Conservation (phyloP, 2,888 invertebrate species). For the Congeria kusceri region DNA sequence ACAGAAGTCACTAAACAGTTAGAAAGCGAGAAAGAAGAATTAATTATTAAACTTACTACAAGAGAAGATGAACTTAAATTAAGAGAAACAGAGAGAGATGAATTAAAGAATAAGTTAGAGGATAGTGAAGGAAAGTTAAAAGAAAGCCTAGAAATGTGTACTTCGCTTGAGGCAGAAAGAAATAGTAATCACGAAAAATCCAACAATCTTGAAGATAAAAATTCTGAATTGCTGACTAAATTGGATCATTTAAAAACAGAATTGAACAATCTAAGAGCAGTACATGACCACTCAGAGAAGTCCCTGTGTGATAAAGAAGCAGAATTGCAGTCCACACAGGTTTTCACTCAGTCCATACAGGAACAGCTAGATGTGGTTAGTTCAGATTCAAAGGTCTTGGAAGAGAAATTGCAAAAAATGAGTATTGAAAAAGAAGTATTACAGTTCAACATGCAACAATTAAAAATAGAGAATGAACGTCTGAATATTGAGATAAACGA, state of each 20-base stretch:
- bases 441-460: slow-evolving; percentile 46
- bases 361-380: slow-evolving; percentile 58
- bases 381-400: slow-evolving; percentile 45
- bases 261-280: slow-evolving; percentile 27
- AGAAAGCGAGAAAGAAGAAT: background rate
- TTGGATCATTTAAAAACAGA: slow-evolving; percentile 39
- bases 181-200: slow-evolving; percentile 6
- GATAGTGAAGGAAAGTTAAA: slow-evolving; percentile 11
- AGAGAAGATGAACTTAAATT: slow-evolving; percentile 13
- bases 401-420: slow-evolving; percentile 47
- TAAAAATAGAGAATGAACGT: slow-evolving; percentile 50
- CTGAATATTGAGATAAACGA: slow-evolving; percentile 43
- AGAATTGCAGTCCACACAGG: slow-evolving; percentile 62
- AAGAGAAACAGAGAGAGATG: slow-evolving; percentile 21
- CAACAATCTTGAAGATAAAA: slow-evolving; percentile 39
- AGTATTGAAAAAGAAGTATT: slow-evolving; percentile 53
- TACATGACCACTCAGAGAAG: slow-evolving; percentile 35
- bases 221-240: slow-evolving; percentile 25
- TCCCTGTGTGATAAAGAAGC: slow-evolving; percentile 54
- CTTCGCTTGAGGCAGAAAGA: slow-evolving; percentile 23
- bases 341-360: slow-evolving; percentile 62
- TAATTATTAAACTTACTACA: slow-evolving; percentile 3
- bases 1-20: slow-evolving; percentile 4
- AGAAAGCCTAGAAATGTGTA: slow-evolving; percentile 18
- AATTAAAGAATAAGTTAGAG: slow-evolving; percentile 37